phyloP scores from a whole-genome alignment of 2,113 vertebrate genomes.

The Microtus pennsylvanicus region DNA sequence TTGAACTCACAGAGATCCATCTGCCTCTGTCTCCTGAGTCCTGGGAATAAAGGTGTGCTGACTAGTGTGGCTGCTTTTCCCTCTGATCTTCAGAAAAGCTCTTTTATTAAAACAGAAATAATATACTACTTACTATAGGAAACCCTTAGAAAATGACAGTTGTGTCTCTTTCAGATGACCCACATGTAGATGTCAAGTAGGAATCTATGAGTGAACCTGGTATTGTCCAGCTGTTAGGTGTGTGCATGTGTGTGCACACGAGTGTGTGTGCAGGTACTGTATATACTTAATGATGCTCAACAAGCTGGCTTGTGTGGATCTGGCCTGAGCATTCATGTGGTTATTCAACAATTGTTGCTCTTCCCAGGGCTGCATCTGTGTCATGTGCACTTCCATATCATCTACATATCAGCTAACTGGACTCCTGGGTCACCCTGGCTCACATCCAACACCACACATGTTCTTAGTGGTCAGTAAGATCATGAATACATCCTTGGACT shows the following conservation, averaged over 20 bases:
- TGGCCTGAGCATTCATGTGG: not conserved
- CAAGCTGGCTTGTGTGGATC: not conserved
- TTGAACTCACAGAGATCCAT: too few relatives aligned
- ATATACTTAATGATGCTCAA: too few relatives aligned
- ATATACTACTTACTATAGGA: too few relatives aligned
- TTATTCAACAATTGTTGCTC: not conserved
- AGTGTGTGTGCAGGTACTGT: not conserved
- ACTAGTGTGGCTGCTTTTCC: too few relatives aligned
- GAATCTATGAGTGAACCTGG: not conserved
- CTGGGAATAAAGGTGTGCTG: too few relatives aligned
- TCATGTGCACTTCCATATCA: not conserved
- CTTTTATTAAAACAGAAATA: too few relatives aligned
- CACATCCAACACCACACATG: not conserved
- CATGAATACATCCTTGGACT: not conserved
- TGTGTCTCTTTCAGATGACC: not conserved
- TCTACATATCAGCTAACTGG: not conserved
- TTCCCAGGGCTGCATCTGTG: not conserved
- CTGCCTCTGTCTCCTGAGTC: too few relatives aligned
- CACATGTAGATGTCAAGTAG: not conserved
- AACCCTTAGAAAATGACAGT: not conserved
- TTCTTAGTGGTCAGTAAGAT: not conserved
- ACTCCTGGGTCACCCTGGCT: not conserved
- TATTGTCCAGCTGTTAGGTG: not conserved
- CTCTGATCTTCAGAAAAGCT: too few relatives aligned
- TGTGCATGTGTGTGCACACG: not conserved